Evolutionary conservation across 2,113 vertebrate species (phyloP), one percentile per base, ranked within the genome.

Genomic region (Perca fluviatilis): DNA sequence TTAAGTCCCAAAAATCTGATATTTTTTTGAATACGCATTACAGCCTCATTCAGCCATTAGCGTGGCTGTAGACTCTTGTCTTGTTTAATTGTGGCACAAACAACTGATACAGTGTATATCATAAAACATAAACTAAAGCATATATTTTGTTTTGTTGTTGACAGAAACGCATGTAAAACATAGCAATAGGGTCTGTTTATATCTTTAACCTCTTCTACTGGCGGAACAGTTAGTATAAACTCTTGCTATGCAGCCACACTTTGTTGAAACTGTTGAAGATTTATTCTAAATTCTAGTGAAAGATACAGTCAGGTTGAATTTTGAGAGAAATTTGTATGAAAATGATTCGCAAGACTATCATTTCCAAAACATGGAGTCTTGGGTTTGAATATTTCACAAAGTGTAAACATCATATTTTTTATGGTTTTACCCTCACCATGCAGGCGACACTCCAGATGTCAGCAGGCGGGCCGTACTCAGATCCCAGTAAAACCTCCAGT

Each of bases 391-490:
- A 33, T 19, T 60, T 71, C n/a, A 51, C 10, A 25, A 19, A 30
- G n/a, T 60, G 43, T 18, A 40, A 71, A 19, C 4, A 46, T 36
- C 14, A 13, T 21, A 54, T 33, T 36, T 43, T 11, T 43, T 43
- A 11, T 11, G 10, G 40, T n/a, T 69, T 60, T 19, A 54, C 6
- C 21, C 92, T 91, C 93, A 97, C 97, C 96, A 97, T 91, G 85
- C 97, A 97, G 27, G 96, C 97, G 0, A 89, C 92, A 56, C 97
- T 97, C 97, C 97, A 97, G 88, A 97, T 96, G 85, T 97, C 97
- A 0, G 91, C 97, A 23, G 97, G 94, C 10, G 96, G 95, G 21
- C 96, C 79, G 0, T 97, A 98, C 40, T 96, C 95, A 70, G 96
- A 94, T 27, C 97, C 96, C 19, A 98, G 92, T 27, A 97, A 95